Conservation (phyloP, 2,888 invertebrate genomes). For the Heterodera filipjevi region DNA sequence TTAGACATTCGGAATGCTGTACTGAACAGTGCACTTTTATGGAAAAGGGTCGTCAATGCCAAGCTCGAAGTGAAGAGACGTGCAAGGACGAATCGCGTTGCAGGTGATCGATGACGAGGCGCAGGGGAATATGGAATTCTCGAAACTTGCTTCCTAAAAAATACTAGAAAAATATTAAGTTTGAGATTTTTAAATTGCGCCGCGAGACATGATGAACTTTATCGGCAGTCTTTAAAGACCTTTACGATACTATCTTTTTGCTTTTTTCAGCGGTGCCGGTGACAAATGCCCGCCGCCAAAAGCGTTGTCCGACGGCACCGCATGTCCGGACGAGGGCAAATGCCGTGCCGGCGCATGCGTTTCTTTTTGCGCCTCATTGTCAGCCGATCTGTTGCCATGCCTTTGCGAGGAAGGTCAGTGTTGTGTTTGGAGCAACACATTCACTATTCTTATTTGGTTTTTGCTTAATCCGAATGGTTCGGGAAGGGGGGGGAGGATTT, state of each 20-base stretch:
- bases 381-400: conserved; percentile 36
- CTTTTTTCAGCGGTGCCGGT: conserved; percentile 35
- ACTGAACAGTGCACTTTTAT: conserved; percentile 36
- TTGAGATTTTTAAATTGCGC: background rate
- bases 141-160: no score
- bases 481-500: no score
- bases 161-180: no score
- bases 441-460: no score
- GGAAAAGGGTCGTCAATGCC: conserved; percentile 32
- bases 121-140: no score
- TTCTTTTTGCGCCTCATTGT: conserved; percentile 38
- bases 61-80: conserved; percentile 35
- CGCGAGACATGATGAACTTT: background rate
- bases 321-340: conserved; percentile 43
- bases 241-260: background rate
- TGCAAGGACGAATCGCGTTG: conserved; percentile 43
- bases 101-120: conserved; percentile 34
- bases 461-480: no score
- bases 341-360: conserved; percentile 41
- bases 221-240: background rate
- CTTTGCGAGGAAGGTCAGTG: conserved; percentile 41
- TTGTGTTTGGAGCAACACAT: no score
- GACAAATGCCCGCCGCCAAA: conserved; percentile 40
- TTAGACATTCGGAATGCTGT: conserved; percentile 46
- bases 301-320: conserved; percentile 39